Evolutionary conservation across 1,140 invertebrate species (phyloP).

Genomic region (Drosophila insularis): DNA sequence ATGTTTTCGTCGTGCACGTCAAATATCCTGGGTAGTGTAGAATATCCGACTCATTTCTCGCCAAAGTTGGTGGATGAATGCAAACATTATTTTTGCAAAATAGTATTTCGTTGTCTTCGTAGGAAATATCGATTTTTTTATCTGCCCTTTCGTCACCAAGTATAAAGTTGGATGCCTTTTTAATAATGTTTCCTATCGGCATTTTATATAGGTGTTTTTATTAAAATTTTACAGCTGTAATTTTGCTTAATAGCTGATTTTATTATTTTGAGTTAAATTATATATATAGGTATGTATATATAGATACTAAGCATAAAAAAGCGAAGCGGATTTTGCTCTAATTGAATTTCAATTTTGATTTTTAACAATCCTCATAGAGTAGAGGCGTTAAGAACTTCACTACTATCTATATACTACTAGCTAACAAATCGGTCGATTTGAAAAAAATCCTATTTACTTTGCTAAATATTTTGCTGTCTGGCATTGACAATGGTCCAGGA

Average conservation of each 20-base stretch:
- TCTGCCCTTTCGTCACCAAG: constrained; percentile 86
- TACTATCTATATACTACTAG: neutral
- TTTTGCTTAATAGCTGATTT: constrained; percentile 15
- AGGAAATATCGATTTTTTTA: constrained; percentile 85
- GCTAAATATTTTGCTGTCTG: constrained; percentile 7
- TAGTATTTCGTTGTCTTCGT: constrained; percentile 91
- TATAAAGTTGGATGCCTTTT: constrained; percentile 90
- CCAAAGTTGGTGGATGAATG: constrained; percentile 94
- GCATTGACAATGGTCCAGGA: neutral
- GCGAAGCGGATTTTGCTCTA: neutral
- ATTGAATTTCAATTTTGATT: neutral
- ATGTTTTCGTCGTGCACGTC: constrained; percentile 90
- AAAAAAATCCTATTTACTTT: neutral
- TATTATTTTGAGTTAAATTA: constrained; percentile 32
- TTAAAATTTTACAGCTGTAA: neutral
- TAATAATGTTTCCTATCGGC: constrained; percentile 89
- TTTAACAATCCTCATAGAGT: neutral
- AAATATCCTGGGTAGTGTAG: constrained; percentile 96
- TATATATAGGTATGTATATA: neutral
- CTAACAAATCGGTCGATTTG: neutral
- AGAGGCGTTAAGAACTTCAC: neutral
- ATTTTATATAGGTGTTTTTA: constrained; percentile 82
- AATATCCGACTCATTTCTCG: constrained; percentile 90
- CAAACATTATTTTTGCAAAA: constrained; percentile 98
- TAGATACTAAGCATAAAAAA: neutral